Percentiles rank a stretch among this genome's conserved stretches.
Evolutionary conservation across 2,113 vertebrate species (phyloP).

Genomic region (Xenopus laevis): DNA sequence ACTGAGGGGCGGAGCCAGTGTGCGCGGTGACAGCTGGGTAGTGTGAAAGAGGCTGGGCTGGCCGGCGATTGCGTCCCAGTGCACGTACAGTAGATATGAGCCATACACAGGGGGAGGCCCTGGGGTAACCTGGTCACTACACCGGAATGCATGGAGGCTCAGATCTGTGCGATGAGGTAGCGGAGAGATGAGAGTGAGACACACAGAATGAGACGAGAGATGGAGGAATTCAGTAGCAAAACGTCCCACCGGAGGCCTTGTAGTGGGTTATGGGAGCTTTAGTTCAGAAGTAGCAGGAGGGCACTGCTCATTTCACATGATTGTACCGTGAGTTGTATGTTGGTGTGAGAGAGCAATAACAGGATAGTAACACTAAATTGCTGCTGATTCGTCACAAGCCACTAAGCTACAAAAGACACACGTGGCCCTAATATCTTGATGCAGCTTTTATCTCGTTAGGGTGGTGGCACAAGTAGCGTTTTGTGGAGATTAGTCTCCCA

Average conservation of each 20-base stretch:
- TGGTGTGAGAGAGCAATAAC: too few species aligned
- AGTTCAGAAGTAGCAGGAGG: not conserved
- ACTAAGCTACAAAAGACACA: too few species aligned
- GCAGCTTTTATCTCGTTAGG: too few species aligned
- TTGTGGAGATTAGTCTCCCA: too few species aligned
- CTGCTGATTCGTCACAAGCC: too few species aligned
- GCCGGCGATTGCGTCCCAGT: not conserved
- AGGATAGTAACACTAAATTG: too few species aligned
- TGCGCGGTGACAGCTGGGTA: not conserved
- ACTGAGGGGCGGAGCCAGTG: not conserved
- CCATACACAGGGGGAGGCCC: constrained; percentile 42
- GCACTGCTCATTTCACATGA: too few species aligned
- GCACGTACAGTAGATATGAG: constrained; percentile 9
- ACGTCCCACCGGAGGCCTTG: not conserved
- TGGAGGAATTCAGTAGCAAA: not conserved
- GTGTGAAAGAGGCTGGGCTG: constrained; percentile 6
- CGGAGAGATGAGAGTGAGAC: constrained; percentile 65
- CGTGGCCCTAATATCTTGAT: too few species aligned
- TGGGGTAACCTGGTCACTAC: constrained; percentile 87
- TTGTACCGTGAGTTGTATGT: too few species aligned
- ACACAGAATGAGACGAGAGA: not conserved
- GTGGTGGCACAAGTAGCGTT: too few species aligned
- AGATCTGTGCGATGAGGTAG: constrained; percentile 80
- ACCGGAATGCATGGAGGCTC: constrained; percentile 89
- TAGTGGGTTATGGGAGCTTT: not conserved